A percentile compares a stretch with the other conserved stretches of the same genome.
Evolutionary conservation across 2,113 vertebrate genomes (phyloP).

Genomic region (Aviceda subcristata): DNA sequence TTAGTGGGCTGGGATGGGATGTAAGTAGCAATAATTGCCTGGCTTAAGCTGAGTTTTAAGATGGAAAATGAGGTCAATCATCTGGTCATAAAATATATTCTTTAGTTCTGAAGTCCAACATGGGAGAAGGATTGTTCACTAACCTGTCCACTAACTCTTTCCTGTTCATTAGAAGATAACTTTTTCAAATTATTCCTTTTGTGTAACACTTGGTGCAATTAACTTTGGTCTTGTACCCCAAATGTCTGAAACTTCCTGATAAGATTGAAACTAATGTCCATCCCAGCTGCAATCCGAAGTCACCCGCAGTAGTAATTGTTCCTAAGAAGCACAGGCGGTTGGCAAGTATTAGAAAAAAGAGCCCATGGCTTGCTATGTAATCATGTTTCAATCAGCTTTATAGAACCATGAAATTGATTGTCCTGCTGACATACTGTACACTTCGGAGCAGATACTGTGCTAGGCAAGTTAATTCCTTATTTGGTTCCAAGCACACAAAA

Average conservation of each 20-base stretch:
- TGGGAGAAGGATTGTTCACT: neutral
- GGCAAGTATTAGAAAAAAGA: neutral
- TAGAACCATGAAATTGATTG: slow-evolving; percentile 60
- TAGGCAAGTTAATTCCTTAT: slow-evolving; percentile 20
- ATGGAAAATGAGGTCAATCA: neutral
- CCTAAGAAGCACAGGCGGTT: neutral
- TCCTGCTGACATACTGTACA: neutral
- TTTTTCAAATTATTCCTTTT: slow-evolving; percentile 4
- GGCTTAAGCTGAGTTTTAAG: neutral
- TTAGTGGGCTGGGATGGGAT: neutral
- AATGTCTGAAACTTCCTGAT: slow-evolving; percentile 18
- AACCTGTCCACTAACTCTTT: neutral
- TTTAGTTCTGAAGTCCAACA: neutral
- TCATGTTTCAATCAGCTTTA: slow-evolving; percentile 64
- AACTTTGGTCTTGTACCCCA: neutral
- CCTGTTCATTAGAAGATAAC: slow-evolving; percentile 2
- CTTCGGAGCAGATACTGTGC: slow-evolving; percentile 1
- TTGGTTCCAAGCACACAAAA: slow-evolving; percentile 28
- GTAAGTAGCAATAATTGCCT: neutral
- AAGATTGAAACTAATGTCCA: neutral
- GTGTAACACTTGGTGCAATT: neutral
- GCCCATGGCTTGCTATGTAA: slow-evolving; percentile 31
- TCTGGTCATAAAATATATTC: neutral
- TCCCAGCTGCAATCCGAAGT: neutral
- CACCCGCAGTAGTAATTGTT: neutral